Evolutionary conservation across 2,113 vertebrate species (phyloP).

Genomic region (Phalacrocorax aristotelis): DNA sequence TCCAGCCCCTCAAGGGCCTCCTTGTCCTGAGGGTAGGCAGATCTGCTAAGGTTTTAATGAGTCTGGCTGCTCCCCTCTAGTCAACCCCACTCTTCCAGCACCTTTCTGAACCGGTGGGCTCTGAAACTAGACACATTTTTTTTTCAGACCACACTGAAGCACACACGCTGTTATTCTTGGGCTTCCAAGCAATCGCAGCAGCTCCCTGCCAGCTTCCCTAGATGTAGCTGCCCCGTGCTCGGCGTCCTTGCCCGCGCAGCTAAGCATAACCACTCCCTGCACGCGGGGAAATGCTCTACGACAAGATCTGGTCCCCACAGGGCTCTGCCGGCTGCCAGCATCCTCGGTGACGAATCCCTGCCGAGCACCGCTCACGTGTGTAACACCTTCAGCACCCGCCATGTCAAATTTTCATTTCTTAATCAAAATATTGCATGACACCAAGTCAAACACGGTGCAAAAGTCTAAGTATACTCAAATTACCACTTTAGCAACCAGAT

Average conservation of each 20-base stretch:
- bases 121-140: background rate
- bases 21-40: background rate
- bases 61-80: background rate
- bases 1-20: too few species aligned
- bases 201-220: background rate
- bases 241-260: fast-evolving
- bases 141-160: background rate
- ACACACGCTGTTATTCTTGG: fast-evolving
- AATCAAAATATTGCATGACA: background rate
- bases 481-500: background rate
- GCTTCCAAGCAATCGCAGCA: background rate
- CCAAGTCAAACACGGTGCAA: background rate
- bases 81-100: background rate
- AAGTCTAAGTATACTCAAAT: background rate
- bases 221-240: background rate
- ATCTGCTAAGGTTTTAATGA: background rate
- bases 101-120: background rate
- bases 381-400: background rate
- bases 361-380: fast-evolving
- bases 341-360: background rate
- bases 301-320: background rate
- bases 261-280: background rate
- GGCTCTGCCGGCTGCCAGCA: background rate
- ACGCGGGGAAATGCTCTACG: fast-evolving
- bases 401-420: background rate